These are phyloP conservation scores for Esox lucius DNA, from an alignment of 2,797 vertebrate species.

Conservation along the genomic window DNA sequence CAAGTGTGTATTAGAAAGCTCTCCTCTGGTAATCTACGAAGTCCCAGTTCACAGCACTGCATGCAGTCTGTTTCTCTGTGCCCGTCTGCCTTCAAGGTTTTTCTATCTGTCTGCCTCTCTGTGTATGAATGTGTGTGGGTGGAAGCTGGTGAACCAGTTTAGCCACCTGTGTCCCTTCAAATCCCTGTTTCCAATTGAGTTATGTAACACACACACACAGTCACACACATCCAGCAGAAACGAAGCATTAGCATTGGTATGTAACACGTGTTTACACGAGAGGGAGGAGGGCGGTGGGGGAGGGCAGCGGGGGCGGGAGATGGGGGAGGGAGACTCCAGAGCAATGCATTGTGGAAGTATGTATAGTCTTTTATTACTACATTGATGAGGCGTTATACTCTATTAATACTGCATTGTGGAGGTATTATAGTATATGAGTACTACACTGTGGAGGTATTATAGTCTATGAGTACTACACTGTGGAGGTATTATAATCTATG, in stretches of 20 bases:
- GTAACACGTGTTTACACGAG: background rate
- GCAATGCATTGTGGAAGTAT: too few species aligned
- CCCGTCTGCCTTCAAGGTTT: constrained; percentile 2
- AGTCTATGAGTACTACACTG: too few species aligned
- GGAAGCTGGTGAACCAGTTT: constrained; percentile 69
- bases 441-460: too few species aligned
- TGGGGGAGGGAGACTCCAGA: too few species aligned
- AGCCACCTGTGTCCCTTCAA: constrained; percentile 50
- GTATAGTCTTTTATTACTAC: constrained; percentile 15
- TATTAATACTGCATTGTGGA: background rate
- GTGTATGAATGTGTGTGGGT: constrained; percentile 76
- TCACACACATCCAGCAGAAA: constrained; percentile 14
- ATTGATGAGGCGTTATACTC: constrained; percentile 27
- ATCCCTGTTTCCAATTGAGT: constrained; percentile 66
- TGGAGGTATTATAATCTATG: too few species aligned
- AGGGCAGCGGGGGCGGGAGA: constrained; percentile 34
- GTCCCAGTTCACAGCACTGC: too few species aligned
- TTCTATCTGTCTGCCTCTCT: constrained; percentile 12
- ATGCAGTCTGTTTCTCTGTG: background rate
- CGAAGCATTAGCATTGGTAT: background rate
- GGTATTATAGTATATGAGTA: too few species aligned
- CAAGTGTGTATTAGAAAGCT: too few species aligned
- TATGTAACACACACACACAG: constrained; percentile 64
- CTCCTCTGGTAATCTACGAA: too few species aligned
- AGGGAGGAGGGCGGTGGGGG: constrained; percentile 39